A percentile compares a stretch with the other conserved stretches of the same genome.
These are phyloP conservation scores for Parazoanthus swiftii DNA, from an alignment of 92 coral and sea anemone genomes.

Conservation along the genomic window DNA sequence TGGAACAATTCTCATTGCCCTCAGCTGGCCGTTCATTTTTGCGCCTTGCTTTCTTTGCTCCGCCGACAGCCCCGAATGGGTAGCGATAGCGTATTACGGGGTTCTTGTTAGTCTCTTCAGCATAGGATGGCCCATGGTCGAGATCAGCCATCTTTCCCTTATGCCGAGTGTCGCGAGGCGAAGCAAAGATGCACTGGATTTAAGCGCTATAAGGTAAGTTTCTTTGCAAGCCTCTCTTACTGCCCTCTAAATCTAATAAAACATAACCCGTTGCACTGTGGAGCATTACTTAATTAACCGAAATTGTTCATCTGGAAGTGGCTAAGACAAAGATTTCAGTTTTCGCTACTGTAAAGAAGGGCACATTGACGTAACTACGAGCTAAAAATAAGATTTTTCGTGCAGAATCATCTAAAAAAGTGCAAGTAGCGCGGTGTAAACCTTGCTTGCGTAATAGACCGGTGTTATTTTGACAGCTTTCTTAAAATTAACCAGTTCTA, in stretches of 20 bases:
- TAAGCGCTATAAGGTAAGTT: conserved; percentile 82
- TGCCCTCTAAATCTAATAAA: background rate
- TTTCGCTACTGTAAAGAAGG: no score
- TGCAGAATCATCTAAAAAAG: background rate
- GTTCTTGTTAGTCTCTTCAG: conserved; percentile 66
- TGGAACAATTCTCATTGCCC: conserved; percentile 78
- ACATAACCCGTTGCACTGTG: background rate
- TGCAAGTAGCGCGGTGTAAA: background rate
- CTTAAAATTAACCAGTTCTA: no score
- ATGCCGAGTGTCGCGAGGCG: conserved; percentile 85
- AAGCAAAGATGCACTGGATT: conserved; percentile 69
- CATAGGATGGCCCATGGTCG: conserved; percentile 91
- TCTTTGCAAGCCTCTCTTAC: no score
- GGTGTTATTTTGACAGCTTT: background rate
- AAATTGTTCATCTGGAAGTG: no score
- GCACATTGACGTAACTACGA: no score
- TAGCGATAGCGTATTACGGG: conserved; percentile 63
- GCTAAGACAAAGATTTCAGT: no score
- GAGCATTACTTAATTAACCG: background rate
- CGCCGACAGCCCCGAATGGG: conserved; percentile 64
- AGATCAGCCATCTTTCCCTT: conserved; percentile 83
- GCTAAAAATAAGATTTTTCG: background rate
- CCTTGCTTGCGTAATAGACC: background rate
- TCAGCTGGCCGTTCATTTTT: conserved; percentile 85
- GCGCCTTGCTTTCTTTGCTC: conserved; percentile 76